Evolutionary conservation across 1,140 invertebrate genomes (phyloP), one percentile per base, ranked within the genome.

Genomic region (Drosophila navojoa): DNA sequence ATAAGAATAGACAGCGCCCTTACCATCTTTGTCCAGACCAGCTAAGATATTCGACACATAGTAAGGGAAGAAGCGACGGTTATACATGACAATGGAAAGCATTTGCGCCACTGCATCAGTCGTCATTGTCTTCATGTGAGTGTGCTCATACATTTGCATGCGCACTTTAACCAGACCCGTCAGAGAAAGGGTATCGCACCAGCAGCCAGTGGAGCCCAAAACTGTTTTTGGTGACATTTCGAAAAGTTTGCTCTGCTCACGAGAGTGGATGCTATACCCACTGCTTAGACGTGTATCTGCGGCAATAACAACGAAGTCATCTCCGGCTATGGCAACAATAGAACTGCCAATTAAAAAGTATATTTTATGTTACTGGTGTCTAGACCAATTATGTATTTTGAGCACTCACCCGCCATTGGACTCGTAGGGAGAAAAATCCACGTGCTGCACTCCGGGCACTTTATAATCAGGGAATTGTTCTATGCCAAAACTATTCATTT

Each of bases 61-160:
- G 91, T 99, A 99, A 0, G 99, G 99, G 92, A 99, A 99, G 92
- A 99, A 99, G 71, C 99, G 94, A 79, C 98, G 98, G 85, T 98
- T 96, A 91, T 99, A 99, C 66, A 99, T 93, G 94, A 99, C 96
- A 5, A 97, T 98, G 0, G 98, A 98, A 1, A 99, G 92, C 96
- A 99, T 96, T 92, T 99, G 98, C 13, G 98, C 97, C 13, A 97
- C 94, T 10, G 99, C 98, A 68, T 96, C 94, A 0, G 98, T 98
- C 3, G 96, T 94, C 97, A 99, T 99, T 4, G 95, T 93, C 92
- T 98, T 98, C 81, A 98, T 95, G 92, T 99, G 98, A 63, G 99
- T 97, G 92, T 99, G 97, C 71, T 96, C 94, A 89, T 99, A 99
- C 95, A 98, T 98, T 95, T 99, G 93, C 94, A 99, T 95, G 70